Conservation (phyloP, 2,113 vertebrate genomes). For the Triplophysa tibetana region DNA sequence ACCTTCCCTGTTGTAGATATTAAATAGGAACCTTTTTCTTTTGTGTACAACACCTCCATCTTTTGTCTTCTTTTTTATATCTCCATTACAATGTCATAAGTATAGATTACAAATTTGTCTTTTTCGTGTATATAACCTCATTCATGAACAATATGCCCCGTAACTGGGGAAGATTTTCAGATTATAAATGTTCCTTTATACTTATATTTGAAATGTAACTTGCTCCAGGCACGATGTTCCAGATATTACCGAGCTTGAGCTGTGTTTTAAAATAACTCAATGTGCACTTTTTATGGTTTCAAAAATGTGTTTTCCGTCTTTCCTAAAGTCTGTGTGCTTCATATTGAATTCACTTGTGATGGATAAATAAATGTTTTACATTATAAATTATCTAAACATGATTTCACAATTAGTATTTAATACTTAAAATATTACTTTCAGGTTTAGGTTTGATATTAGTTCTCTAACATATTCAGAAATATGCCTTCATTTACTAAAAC, state of each 20-base stretch:
- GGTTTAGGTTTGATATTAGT: too few relatives aligned
- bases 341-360: neutral
- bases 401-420: too few relatives aligned
- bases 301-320: neutral
- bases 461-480: too few relatives aligned
- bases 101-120: slow-evolving; percentile 16
- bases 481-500: too few relatives aligned
- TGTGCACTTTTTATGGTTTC: neutral
- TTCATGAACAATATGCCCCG: neutral
- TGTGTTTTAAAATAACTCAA: slow-evolving; percentile 12
- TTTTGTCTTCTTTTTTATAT: neutral
- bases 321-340: slow-evolving; percentile 12
- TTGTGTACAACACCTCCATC: neutral
- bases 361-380: neutral
- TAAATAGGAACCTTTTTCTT: slow-evolving; percentile 1
- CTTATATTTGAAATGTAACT: slow-evolving; percentile 31
- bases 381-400: too few relatives aligned
- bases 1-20: neutral
- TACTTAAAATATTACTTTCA: too few relatives aligned
- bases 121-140: slow-evolving; percentile 20
- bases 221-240: slow-evolving; percentile 28
- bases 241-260: slow-evolving; percentile 23
- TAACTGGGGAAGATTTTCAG: slow-evolving; percentile 14
- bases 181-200: slow-evolving; percentile 36
- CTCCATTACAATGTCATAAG: slow-evolving; percentile 11